These are phyloP conservation scores for Rotaria macrura DNA, from an alignment of 2,888 invertebrate genomes.

Conservation along the genomic window DNA sequence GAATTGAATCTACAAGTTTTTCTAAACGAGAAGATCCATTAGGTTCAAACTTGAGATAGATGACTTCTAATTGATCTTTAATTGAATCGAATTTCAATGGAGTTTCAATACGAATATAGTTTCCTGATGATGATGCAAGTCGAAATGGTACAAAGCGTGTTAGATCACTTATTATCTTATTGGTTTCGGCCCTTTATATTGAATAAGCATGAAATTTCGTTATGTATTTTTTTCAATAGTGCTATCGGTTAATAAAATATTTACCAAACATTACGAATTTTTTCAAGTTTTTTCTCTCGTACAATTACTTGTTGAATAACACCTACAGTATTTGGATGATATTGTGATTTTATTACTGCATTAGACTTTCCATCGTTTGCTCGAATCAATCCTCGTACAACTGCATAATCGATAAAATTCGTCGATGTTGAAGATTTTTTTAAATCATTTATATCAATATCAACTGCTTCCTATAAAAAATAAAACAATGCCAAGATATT, in stretches of 20 bases:
- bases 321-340: background rate
- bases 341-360: background rate
- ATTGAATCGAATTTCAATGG: background rate
- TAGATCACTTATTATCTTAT: background rate
- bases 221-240: background rate
- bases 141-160: background rate
- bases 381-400: background rate
- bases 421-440: background rate
- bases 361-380: background rate
- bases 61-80: background rate
- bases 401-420: background rate
- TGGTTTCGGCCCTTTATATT: background rate
- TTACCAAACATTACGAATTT: background rate
- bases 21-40: background rate
- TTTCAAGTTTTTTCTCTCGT: background rate
- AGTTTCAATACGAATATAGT: background rate
- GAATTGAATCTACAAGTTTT: background rate
- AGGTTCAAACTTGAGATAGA: background rate
- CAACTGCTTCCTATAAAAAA: background rate
- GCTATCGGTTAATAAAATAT: no score
- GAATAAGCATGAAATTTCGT: background rate
- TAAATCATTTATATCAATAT: conserved; percentile 3
- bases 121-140: background rate
- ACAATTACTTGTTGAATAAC: background rate
- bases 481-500: no score